A percentile compares a stretch with the other conserved stretches of the same genome.
Conservation (phyloP, 2,797 vertebrate species). For the Hyperoplus lanceolatus region DNA sequence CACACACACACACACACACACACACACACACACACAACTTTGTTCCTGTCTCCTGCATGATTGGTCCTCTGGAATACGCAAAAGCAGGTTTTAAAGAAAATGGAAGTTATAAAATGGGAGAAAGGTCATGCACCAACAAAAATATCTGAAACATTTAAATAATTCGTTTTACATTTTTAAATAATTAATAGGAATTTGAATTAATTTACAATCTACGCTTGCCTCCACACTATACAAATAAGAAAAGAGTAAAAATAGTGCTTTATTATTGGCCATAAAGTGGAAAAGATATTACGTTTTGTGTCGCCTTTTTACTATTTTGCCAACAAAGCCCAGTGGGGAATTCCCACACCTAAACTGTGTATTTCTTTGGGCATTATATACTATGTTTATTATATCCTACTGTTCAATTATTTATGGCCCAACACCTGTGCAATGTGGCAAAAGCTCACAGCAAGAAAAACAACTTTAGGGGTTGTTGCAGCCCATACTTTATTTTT, state of each 20-base stretch:
- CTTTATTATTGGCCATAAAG: constrained; percentile 9
- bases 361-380: constrained; percentile 41
- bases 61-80: constrained; percentile 15
- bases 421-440: constrained; percentile 51
- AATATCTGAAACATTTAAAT: background rate
- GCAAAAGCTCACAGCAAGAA: constrained; percentile 37
- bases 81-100: background rate
- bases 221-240: too few relatives aligned
- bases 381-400: constrained; percentile 28
- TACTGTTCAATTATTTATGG: constrained; percentile 63
- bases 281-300: background rate
- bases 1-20: background rate
- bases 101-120: background rate
- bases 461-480: constrained; percentile 25
- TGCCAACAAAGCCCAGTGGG: constrained; percentile 23
- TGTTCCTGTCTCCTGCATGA: constrained; percentile 11
- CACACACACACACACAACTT: constrained; percentile 2
- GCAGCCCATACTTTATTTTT: constrained; percentile 2
- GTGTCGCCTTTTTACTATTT: constrained; percentile 33
- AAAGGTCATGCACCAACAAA: background rate
- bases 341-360: constrained; percentile 57
- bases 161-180: background rate
- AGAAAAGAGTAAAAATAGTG: background rate
- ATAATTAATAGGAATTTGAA: background rate
- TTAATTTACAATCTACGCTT: background rate